Evolutionary conservation across 2,113 vertebrate species (phyloP), one percentile per base, ranked within the genome.

Genomic region (Meriones unguiculatus): DNA sequence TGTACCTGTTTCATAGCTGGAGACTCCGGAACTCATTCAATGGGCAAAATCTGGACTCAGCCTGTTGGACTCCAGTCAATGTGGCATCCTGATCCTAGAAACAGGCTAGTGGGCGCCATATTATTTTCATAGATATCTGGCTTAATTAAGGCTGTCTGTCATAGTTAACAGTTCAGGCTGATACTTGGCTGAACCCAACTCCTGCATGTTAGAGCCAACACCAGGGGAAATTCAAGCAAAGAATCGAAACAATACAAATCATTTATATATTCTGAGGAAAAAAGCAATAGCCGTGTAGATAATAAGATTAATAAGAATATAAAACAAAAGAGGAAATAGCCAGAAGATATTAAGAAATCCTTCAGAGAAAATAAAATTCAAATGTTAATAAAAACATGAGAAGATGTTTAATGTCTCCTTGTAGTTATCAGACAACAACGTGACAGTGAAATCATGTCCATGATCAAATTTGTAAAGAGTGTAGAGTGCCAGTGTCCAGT

Each of bases 141-240:
- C 46, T 96, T 89, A 94, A 97, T 93, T 91, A 92, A 96, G 22
- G n/a, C 38, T 35, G 30, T 94, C 50, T 93, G 80, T 65, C n/a
- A 90, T 70, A 87, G 54, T 41, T 94, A 64, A 14, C 91, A 82
- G 35, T n/a, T 94, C 8, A 17, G 25, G 57, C 69, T 54, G 62
- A 87, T n/a, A 93, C 59, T 85, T 81, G 50, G 24, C n/a, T 92
- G 17, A 97, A 12, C n/a, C 59, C 90, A 70, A 96, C n/a, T 62
- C 59, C 73, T 91, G 14, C 5, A 15, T 62, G 7, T 62, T 89
- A 84, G 93, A 95, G 35, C 64, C 28, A 90, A 77, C 22, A 92
- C 22, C 72, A 81, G 73, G 18, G 25, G 20, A 94, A 97, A 96
- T 81, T 91, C 67, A 87, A 75, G 28, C 18, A 15, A 54, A 85